Percentiles rank a stretch among this genome's conserved stretches.
Evolutionary conservation across 2,797 vertebrate genomes (phyloP).

Genomic region (Coccyzus lansbergi): DNA sequence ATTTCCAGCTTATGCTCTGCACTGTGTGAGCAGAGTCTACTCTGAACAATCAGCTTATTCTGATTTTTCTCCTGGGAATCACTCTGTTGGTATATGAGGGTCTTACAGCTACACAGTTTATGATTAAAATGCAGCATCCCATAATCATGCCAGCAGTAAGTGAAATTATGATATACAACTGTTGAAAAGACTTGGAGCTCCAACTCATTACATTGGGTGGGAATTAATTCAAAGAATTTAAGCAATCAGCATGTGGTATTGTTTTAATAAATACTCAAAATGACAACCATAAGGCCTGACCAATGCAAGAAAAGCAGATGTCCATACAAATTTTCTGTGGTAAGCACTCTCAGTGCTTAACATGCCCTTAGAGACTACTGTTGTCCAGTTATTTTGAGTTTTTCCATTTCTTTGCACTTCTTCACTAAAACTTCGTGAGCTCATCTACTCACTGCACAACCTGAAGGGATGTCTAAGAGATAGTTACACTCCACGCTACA

Average conservation of each 20-base stretch:
- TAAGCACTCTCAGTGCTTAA: constrained; percentile 22
- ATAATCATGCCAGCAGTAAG: background rate
- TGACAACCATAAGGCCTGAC: constrained; percentile 47
- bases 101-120: background rate
- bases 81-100: background rate
- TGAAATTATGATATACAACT: background rate
- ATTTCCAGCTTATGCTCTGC: background rate
- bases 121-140: background rate
- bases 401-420: background rate
- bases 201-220: constrained; percentile 8
- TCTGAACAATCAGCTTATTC: background rate
- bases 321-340: constrained; percentile 55
- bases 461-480: background rate
- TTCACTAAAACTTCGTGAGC: background rate
- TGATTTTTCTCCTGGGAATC: background rate
- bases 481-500: background rate
- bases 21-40: background rate
- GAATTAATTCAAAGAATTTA: constrained; percentile 45
- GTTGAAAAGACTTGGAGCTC: constrained; percentile 25
- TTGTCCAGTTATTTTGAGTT: constrained; percentile 48
- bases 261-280: constrained; percentile 57
- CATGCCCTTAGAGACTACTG: constrained; percentile 23
- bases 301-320: constrained; percentile 55
- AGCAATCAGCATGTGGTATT: constrained; percentile 56
- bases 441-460: background rate